These are phyloP conservation scores for Nephrotoma guestfalica DNA, from an alignment of 2,888 invertebrate species.

Conservation along the genomic window DNA sequence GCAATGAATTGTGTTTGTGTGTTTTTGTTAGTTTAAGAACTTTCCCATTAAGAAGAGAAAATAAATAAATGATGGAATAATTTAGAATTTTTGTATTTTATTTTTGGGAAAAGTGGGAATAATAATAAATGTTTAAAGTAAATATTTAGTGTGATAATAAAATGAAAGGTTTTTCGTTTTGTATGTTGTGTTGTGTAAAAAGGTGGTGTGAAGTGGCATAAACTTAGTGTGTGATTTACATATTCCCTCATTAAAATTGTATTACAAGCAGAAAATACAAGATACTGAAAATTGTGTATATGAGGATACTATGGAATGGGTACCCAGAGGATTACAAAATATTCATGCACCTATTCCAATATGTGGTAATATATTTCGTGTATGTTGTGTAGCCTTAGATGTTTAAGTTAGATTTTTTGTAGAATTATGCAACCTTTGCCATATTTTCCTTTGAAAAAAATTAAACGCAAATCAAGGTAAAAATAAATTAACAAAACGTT, in stretches of 20 bases:
- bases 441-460: not conserved
- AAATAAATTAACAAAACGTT: not conserved
- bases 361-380: slow-evolving; percentile 28
- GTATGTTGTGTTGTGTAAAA: not conserved
- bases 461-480: not conserved
- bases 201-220: not conserved
- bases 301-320: slow-evolving; percentile 30
- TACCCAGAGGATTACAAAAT: slow-evolving; percentile 35
- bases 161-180: not conserved
- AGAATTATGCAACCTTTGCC: not conserved
- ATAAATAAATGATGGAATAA: not conserved
- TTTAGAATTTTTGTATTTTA: not conserved
- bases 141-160: not conserved
- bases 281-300: not conserved
- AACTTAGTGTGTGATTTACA: not conserved
- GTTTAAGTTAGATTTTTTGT: not conserved
- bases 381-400: not conserved
- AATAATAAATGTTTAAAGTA: not conserved
- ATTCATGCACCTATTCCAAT: slow-evolving; percentile 34
- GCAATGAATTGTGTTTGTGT: not conserved
- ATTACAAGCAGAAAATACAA: not conserved
- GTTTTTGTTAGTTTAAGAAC: not conserved
- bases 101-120: not conserved
- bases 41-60: not conserved
- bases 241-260: not conserved